These are phyloP conservation scores for Cephalopachus bancanus DNA, from an alignment of 2,797 vertebrate species.

Conservation along the genomic window DNA sequence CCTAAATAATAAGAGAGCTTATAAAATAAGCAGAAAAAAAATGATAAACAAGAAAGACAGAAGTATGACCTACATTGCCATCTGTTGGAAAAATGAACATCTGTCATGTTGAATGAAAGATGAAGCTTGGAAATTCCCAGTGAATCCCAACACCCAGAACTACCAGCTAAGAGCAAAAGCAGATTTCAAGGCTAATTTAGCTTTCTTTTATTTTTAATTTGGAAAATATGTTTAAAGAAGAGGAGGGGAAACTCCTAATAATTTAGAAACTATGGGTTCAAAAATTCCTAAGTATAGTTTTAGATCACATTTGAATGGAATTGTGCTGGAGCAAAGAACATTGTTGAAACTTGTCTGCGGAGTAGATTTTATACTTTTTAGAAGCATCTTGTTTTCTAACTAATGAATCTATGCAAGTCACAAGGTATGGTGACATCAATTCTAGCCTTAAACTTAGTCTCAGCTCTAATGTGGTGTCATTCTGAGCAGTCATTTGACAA, in stretches of 20 bases:
- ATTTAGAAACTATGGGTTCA: constrained; percentile 76
- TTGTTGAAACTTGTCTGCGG: constrained; percentile 69
- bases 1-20: constrained; percentile 46
- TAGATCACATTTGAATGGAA: constrained; percentile 76
- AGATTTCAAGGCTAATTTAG: constrained; percentile 57
- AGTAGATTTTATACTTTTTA: constrained; percentile 7
- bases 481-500: not conserved
- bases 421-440: not conserved
- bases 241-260: constrained; percentile 56
- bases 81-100: constrained; percentile 55
- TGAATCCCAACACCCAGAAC: constrained; percentile 55
- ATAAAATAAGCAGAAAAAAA: constrained; percentile 64
- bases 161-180: constrained; percentile 58
- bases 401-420: not conserved
- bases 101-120: constrained; percentile 67
- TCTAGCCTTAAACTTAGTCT: not conserved
- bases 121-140: constrained; percentile 55
- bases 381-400: not conserved
- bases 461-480: not conserved
- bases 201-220: constrained; percentile 62
- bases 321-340: constrained; percentile 69
- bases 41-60: constrained; percentile 43
- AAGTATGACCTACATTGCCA: constrained; percentile 60
- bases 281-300: constrained; percentile 72
- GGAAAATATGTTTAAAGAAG: constrained; percentile 77